These are phyloP conservation scores for Goniozus legneri DNA, from an alignment of 1,140 invertebrate genomes.

Conservation along the genomic window DNA sequence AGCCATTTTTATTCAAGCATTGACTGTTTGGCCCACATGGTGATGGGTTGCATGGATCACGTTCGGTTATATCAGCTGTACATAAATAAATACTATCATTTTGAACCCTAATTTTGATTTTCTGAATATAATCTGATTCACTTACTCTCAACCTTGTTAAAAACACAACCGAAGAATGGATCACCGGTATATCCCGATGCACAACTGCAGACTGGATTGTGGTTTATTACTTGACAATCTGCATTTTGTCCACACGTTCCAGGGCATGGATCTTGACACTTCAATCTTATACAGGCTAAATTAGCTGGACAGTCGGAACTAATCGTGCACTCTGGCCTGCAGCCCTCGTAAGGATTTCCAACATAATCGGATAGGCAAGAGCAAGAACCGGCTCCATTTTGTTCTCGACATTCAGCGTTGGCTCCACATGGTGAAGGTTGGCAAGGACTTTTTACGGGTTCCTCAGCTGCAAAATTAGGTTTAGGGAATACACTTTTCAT, in stretches of 20 bases:
- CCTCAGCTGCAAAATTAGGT: constrained; percentile 15
- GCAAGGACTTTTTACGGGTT: constrained; percentile 55
- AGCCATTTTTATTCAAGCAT: constrained; percentile 58
- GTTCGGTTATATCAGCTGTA: constrained; percentile 12
- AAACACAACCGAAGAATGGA: constrained; percentile 64
- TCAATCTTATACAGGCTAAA: constrained; percentile 69
- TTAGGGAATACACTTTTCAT: neutral
- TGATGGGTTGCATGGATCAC: constrained; percentile 65
- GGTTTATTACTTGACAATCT: constrained; percentile 71
- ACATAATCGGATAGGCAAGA: constrained; percentile 67
- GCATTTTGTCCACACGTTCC: constrained; percentile 72
- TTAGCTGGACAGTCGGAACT: constrained; percentile 71
- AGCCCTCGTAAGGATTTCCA: constrained; percentile 71
- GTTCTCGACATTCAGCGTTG: constrained; percentile 68
- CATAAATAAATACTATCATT: too few species aligned
- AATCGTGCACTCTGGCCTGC: constrained; percentile 69
- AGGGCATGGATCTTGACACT: constrained; percentile 75
- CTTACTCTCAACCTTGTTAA: constrained; percentile 47
- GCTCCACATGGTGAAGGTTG: constrained; percentile 69
- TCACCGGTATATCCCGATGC: constrained; percentile 69
- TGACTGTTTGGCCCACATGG: constrained; percentile 77
- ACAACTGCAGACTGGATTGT: constrained; percentile 71
- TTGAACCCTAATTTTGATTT: too few species aligned
- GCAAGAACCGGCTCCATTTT: constrained; percentile 64
- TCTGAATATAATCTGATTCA: too few species aligned